Percentiles rank a stretch among this genome's conserved stretches.
Evolutionary conservation across 1,140 invertebrate species (phyloP).

Genomic region (Heliconius nattereri): DNA sequence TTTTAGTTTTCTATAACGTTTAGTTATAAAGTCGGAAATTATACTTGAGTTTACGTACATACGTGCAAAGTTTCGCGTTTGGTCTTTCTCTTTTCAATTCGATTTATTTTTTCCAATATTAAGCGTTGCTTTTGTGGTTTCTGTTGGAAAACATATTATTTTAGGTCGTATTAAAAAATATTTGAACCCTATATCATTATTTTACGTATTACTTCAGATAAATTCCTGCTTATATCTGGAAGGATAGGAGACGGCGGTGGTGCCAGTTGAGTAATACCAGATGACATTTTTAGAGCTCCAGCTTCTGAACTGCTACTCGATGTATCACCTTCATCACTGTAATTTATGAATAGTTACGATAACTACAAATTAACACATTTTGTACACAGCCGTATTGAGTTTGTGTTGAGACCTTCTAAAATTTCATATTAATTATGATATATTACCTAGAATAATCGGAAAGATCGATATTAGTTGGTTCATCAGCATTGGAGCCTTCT

Average conservation of each 20-base stretch:
- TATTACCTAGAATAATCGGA: slow-evolving; percentile 91
- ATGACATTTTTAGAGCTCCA: slow-evolving; percentile 50
- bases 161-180: not conserved
- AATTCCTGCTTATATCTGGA: slow-evolving; percentile 56
- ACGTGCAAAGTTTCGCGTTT: slow-evolving; percentile 74
- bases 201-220: slow-evolving; percentile 41
- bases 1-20: not conserved
- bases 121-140: slow-evolving; percentile 61
- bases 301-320: slow-evolving; percentile 84
- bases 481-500: slow-evolving; percentile 92
- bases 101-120: slow-evolving; percentile 71
- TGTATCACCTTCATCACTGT: slow-evolving; percentile 89
- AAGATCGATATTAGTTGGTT: slow-evolving; percentile 91
- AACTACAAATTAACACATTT: not conserved
- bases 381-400: not conserved
- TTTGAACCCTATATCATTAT: not conserved
- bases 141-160: slow-evolving; percentile 50
- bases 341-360: slow-evolving; percentile 10
- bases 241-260: slow-evolving; percentile 74
- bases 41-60: not conserved
- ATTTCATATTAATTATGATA: slow-evolving; percentile 18
- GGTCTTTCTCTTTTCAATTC: slow-evolving; percentile 68
- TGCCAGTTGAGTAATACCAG: slow-evolving; percentile 52
- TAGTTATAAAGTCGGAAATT: not conserved
- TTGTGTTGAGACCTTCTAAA: not conserved